Percentiles rank a stretch among this genome's conserved stretches.
Evolutionary conservation across 2,888 invertebrate species (phyloP).

Genomic region (Mantis religiosa): DNA sequence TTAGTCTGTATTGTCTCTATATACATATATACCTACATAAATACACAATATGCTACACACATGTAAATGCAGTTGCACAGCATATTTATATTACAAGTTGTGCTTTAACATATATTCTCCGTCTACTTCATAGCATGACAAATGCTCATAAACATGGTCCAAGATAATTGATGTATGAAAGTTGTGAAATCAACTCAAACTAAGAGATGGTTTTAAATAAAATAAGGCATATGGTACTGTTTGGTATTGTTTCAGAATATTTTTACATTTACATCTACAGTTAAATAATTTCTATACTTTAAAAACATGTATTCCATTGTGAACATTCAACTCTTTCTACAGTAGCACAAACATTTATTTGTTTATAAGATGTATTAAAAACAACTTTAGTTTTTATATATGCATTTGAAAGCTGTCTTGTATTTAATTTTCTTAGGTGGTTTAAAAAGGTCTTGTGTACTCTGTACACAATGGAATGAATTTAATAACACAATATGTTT

Average conservation of each 20-base stretch:
- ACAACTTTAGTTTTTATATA: too few relatives aligned
- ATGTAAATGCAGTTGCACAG: neutral
- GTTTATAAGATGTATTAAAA: too few relatives aligned
- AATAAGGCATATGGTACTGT: neutral
- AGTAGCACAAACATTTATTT: too few relatives aligned
- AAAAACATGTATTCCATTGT: too few relatives aligned
- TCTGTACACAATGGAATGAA: too few relatives aligned
- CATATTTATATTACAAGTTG: neutral
- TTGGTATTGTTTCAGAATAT: neutral
- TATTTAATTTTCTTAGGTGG: too few relatives aligned
- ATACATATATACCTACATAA: neutral
- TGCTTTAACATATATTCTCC: neutral
- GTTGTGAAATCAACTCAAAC: neutral
- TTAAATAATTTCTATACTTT: too few relatives aligned
- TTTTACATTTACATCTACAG: neutral
- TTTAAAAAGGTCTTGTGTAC: too few relatives aligned
- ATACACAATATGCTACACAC: neutral
- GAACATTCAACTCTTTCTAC: too few relatives aligned
- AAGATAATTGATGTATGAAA: neutral
- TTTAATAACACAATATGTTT: too few relatives aligned
- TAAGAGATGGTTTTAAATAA: neutral
- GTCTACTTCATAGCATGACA: neutral
- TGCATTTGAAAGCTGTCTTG: too few relatives aligned
- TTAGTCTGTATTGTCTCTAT: neutral
- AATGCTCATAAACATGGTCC: neutral